These are phyloP conservation scores for Lepetodrilus schrolli DNA, from an alignment of 2,888 invertebrate genomes.

Conservation along the genomic window DNA sequence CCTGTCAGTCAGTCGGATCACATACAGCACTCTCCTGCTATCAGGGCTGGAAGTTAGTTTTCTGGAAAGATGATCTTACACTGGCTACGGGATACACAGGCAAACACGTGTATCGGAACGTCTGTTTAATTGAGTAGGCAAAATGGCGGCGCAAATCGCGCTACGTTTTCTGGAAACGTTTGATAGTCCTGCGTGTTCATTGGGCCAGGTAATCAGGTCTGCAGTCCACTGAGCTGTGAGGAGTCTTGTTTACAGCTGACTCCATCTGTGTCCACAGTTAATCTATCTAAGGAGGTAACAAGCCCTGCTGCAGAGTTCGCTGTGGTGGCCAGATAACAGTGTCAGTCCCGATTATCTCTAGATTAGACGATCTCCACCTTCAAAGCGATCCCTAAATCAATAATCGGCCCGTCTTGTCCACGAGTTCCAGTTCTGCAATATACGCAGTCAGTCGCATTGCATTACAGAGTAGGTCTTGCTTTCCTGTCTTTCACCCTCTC, in stretches of 20 bases:
- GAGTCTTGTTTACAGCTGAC: not conserved
- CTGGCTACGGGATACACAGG: not conserved
- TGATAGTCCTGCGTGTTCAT: constrained; percentile 4
- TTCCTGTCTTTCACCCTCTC: too few relatives aligned
- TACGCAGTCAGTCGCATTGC: too few relatives aligned
- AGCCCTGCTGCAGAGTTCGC: constrained; percentile 7
- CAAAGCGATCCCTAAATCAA: not conserved
- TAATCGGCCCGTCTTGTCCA: too few relatives aligned
- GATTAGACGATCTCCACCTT: not conserved
- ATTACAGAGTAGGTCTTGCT: too few relatives aligned
- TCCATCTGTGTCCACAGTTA: constrained; percentile 15
- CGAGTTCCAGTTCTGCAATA: too few relatives aligned
- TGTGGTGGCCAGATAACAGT: not conserved
- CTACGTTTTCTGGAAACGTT: not conserved
- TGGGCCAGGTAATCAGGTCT: not conserved
- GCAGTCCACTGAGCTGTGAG: not conserved
- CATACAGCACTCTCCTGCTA: not conserved
- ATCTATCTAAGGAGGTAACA: not conserved
- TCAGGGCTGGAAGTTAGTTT: not conserved
- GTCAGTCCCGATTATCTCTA: not conserved
- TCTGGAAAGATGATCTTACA: not conserved
- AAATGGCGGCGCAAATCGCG: constrained; percentile 1
- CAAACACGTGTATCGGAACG: constrained; percentile 17
- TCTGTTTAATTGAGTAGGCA: constrained; percentile 19
- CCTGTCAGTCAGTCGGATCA: not conserved